These are phyloP conservation scores for Capitulum mitella DNA, from an alignment of 2,888 invertebrate species.

Conservation along the genomic window DNA sequence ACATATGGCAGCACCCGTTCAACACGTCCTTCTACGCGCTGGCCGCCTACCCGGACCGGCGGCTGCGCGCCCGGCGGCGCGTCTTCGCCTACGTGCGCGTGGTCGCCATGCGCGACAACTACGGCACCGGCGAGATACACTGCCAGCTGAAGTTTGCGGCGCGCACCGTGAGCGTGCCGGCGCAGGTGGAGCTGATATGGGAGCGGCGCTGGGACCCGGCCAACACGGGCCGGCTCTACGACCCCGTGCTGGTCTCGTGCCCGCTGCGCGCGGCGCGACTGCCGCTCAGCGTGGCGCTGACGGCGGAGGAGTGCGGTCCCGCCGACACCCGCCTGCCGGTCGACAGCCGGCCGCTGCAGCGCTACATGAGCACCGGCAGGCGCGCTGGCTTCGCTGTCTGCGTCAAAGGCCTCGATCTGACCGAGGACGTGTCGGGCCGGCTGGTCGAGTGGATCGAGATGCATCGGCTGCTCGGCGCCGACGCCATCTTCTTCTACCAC, in stretches of 20 bases:
- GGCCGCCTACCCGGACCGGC: constrained; percentile 52
- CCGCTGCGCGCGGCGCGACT: constrained; percentile 48
- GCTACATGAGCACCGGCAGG: background rate
- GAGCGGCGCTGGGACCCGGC: constrained; percentile 53
- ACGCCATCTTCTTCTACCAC: constrained; percentile 58
- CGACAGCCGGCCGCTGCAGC: constrained; percentile 37
- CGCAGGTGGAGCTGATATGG: constrained; percentile 52
- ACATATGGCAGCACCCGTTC: constrained; percentile 34
- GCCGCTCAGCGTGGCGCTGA: constrained; percentile 49
- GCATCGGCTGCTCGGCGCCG: constrained; percentile 59
- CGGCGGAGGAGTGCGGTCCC: constrained; percentile 49
- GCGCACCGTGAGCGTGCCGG: constrained; percentile 52
- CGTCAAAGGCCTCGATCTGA: constrained; percentile 62
- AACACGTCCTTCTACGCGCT: constrained; percentile 49
- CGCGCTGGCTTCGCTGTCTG: constrained; percentile 50
- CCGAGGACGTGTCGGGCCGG: constrained; percentile 54
- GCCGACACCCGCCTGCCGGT: constrained; percentile 47
- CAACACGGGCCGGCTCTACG: constrained; percentile 41
- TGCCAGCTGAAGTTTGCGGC: constrained; percentile 52
- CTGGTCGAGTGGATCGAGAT: constrained; percentile 65
- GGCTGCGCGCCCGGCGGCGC: constrained; percentile 46
- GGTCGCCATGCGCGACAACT: constrained; percentile 42
- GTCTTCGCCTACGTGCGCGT: constrained; percentile 42
- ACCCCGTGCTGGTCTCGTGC: constrained; percentile 58
- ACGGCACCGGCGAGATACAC: constrained; percentile 47